Evolutionary conservation across 1,140 invertebrate species (phyloP).

Genomic region (Caerostris extrusa): DNA sequence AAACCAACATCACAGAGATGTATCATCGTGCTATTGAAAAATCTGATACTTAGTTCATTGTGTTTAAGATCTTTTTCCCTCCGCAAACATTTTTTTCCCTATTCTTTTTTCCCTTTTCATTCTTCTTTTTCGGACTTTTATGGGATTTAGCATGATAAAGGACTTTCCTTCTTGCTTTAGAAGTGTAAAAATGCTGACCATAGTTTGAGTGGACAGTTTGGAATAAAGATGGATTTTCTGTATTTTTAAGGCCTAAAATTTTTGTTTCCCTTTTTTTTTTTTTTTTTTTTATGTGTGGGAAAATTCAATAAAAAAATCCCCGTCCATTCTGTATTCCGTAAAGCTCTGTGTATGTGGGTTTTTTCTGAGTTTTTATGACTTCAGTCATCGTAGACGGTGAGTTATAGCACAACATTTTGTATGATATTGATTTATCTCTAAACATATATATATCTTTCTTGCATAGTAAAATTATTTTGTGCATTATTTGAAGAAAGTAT

Average conservation of each 20-base stretch:
- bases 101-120: background rate
- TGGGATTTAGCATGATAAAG: constrained; percentile 19
- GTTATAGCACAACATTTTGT: too few species aligned
- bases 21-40: constrained; percentile 36
- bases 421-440: too few species aligned
- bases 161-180: background rate
- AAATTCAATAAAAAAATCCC: too few species aligned
- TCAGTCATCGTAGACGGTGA: too few species aligned
- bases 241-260: background rate
- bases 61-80: background rate
- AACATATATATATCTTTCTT: too few species aligned
- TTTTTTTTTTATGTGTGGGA: too few species aligned
- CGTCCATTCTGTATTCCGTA: too few species aligned
- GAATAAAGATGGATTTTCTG: background rate
- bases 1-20: constrained; percentile 15
- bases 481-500: too few species aligned
- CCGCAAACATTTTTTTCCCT: background rate
- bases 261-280: background rate
- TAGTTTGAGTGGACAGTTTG: background rate
- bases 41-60: constrained; percentile 41
- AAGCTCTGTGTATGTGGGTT: too few species aligned
- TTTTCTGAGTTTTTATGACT: too few species aligned
- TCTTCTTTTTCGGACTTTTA: background rate
- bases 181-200: constrained; percentile 15
- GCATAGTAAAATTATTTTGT: too few species aligned